Percentiles rank a stretch among this genome's conserved stretches.
phyloP scores from a whole-genome alignment of 2,113 vertebrate species.

The Numida meleagris region DNA sequence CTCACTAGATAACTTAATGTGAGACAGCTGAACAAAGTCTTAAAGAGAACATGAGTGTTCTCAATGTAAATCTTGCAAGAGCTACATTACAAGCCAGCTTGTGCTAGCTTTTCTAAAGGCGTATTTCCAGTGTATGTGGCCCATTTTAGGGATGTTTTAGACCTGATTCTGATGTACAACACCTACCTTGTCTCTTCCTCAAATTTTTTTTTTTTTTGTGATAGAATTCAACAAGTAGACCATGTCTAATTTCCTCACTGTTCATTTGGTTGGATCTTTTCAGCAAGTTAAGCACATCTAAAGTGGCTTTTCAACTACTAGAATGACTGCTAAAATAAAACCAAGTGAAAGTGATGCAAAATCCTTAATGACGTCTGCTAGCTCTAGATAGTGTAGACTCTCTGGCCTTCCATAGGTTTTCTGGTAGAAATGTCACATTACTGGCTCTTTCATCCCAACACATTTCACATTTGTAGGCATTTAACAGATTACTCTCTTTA shows the following conservation, averaged over 20 bases:
- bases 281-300: not conserved
- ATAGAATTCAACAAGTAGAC: not conserved
- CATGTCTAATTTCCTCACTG: not conserved
- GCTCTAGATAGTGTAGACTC: not conserved
- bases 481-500: not conserved
- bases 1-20: not conserved
- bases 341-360: not conserved
- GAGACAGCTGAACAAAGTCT: not conserved
- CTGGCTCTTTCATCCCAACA: not conserved
- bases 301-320: not conserved
- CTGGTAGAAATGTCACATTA: not conserved
- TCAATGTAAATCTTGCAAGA: not conserved
- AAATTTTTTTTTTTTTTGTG: not conserved
- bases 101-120: not conserved
- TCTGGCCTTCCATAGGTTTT: not conserved
- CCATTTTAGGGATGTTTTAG: not conserved
- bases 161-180: not conserved
- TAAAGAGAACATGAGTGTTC: not conserved
- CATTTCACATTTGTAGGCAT: not conserved
- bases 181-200: not conserved
- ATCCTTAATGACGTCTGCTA: not conserved
- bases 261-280: not conserved
- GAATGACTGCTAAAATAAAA: not conserved
- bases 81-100: not conserved
- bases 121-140: not conserved